Evolutionary conservation across 1,140 invertebrate genomes (phyloP).

Genomic region (Drosophila ogumai): DNA sequence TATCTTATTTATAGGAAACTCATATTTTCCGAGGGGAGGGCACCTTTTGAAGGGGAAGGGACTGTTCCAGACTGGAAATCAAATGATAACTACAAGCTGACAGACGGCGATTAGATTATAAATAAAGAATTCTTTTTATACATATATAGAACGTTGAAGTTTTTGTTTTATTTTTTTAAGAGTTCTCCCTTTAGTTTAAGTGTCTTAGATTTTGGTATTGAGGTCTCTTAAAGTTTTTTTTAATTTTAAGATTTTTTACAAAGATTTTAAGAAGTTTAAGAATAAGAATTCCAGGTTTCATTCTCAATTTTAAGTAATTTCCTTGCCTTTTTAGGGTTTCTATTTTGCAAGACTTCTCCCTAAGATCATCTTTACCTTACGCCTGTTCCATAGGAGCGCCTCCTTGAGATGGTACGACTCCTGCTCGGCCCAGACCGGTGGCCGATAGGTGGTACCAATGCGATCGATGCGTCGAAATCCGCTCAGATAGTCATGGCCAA

Average conservation of each 20-base stretch:
- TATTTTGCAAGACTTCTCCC: background rate
- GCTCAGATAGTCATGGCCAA: constrained; percentile 72
- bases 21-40: background rate
- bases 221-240: background rate
- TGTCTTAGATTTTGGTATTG: background rate
- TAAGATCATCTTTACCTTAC: constrained; percentile 36
- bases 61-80: constrained; percentile 1
- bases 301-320: background rate
- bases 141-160: background rate
- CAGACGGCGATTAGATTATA: constrained; percentile 10
- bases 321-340: no score
- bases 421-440: constrained; percentile 48
- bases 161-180: background rate
- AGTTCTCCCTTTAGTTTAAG: background rate
- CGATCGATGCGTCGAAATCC: constrained; percentile 70
- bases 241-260: background rate
- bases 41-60: background rate
- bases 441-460: constrained; percentile 27
- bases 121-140: background rate
- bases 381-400: constrained; percentile 54
- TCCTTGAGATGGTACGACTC: constrained; percentile 60
- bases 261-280: background rate
- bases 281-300: no score
- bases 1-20: background rate
- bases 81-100: constrained; percentile 8